These are phyloP conservation scores for Epistrophe eligans DNA, from an alignment of 2,888 invertebrate species.

Conservation along the genomic window DNA sequence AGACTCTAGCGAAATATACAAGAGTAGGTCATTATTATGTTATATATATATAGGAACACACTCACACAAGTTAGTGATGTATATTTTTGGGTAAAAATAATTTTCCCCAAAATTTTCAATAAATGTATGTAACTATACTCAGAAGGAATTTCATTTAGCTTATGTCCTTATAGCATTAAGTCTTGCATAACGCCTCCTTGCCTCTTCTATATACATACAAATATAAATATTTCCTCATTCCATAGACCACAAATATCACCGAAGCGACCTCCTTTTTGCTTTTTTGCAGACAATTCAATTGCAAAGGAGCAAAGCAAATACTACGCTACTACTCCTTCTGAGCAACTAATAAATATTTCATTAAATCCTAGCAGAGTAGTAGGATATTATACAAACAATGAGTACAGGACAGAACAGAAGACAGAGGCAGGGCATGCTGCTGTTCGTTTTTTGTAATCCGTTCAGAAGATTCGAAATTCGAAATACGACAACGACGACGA, in stretches of 20 bases:
- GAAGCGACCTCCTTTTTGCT: constrained; percentile 37
- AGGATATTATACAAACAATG: constrained; percentile 22
- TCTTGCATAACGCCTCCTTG: constrained; percentile 25
- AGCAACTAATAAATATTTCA: constrained; percentile 73
- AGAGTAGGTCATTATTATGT: constrained; percentile 48
- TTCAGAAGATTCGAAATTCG: constrained; percentile 7
- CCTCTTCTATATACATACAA: background rate
- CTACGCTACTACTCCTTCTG: constrained; percentile 39
- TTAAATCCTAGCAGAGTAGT: constrained; percentile 45
- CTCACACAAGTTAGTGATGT: background rate
- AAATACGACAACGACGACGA: constrained; percentile 21
- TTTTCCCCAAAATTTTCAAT: constrained; percentile 65
- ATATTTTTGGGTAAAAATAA: constrained; percentile 34
- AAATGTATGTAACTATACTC: constrained; percentile 44
- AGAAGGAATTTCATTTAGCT: constrained; percentile 68
- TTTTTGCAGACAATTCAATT: constrained; percentile 63
- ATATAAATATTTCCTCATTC: constrained; percentile 18
- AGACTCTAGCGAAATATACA: constrained; percentile 14
- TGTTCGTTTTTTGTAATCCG: constrained; percentile 26
- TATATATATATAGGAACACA: constrained; percentile 21
- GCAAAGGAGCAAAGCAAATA: constrained; percentile 68
- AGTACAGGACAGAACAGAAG: background rate
- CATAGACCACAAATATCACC: constrained; percentile 44
- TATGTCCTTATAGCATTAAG: constrained; percentile 40
- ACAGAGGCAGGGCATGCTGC: background rate